phyloP scores from a whole-genome alignment of 2,113 vertebrate species.

The Clarias batrachus region DNA sequence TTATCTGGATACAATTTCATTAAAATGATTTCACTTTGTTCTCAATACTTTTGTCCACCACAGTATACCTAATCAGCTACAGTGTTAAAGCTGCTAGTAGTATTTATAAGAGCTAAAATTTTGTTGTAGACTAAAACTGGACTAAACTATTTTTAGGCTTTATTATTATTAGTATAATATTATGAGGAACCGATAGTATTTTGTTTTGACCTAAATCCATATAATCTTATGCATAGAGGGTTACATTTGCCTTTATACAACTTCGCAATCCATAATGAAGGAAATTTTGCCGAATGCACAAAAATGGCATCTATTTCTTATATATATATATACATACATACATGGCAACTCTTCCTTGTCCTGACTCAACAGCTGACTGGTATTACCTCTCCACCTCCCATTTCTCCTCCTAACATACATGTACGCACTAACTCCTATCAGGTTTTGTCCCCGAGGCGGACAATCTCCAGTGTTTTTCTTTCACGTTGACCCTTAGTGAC shows the following conservation, averaged over 20 bases:
- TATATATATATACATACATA: neutral
- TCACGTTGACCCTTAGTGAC: neutral
- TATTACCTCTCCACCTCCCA: constrained; percentile 58
- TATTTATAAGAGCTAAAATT: too few species aligned
- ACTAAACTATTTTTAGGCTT: neutral
- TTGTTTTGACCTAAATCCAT: constrained; percentile 4
- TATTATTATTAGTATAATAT: too few species aligned
- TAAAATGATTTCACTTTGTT: too few species aligned
- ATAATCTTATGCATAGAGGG: neutral
- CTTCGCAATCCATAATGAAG: neutral
- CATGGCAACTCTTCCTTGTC: constrained; percentile 11
- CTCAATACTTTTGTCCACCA: too few species aligned
- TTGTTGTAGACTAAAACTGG: neutral
- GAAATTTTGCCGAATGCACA: constrained; percentile 46
- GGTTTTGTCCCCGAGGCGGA: neutral
- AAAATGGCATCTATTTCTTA: constrained; percentile 44
- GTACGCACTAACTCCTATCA: constrained; percentile 21
- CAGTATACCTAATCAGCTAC: too few species aligned
- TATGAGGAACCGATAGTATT: neutral
- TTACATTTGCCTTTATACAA: neutral
- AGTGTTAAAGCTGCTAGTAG: too few species aligned
- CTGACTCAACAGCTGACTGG: constrained; percentile 66
- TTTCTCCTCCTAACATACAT: constrained; percentile 2
- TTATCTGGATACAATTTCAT: too few species aligned
- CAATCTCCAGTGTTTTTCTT: constrained; percentile 25